phyloP scores from a whole-genome alignment of 2,888 invertebrate species.

The Leptogaster cylindrica region DNA sequence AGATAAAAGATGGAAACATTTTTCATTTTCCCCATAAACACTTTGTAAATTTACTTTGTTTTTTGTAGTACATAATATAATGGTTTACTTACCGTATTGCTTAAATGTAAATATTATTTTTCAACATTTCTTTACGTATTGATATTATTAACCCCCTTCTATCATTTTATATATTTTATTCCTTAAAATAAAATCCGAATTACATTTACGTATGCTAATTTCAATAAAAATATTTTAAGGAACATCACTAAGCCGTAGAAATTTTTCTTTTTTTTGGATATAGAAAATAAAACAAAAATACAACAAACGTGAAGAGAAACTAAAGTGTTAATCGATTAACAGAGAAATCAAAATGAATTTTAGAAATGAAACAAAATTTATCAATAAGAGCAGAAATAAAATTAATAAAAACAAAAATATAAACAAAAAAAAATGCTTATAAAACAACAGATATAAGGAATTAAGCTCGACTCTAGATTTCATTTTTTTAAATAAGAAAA shows the following conservation, averaged over 20 bases:
- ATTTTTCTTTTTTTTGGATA: background rate
- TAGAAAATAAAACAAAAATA: background rate
- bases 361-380: conserved; percentile 14
- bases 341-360: conserved; percentile 11
- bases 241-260: background rate
- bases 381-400: conserved; percentile 6
- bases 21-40: too few relatives aligned
- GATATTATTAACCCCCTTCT: too few relatives aligned
- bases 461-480: background rate
- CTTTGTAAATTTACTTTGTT: too few relatives aligned
- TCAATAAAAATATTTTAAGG: background rate
- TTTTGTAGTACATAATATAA: too few relatives aligned
- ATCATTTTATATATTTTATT: background rate
- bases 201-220: too few relatives aligned
- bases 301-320: background rate
- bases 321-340: conserved; percentile 31
- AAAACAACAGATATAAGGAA: background rate
- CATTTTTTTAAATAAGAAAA: conserved; percentile 12
- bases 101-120: too few relatives aligned
- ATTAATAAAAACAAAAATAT: conserved; percentile 2
- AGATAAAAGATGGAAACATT: too few relatives aligned
- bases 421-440: conserved; percentile 15
- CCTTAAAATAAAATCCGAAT: background rate
- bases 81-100: too few relatives aligned
- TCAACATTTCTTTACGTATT: too few relatives aligned